Evolutionary conservation across 2,888 invertebrate genomes (phyloP).

Genomic region (Argyresthia goedartella): DNA sequence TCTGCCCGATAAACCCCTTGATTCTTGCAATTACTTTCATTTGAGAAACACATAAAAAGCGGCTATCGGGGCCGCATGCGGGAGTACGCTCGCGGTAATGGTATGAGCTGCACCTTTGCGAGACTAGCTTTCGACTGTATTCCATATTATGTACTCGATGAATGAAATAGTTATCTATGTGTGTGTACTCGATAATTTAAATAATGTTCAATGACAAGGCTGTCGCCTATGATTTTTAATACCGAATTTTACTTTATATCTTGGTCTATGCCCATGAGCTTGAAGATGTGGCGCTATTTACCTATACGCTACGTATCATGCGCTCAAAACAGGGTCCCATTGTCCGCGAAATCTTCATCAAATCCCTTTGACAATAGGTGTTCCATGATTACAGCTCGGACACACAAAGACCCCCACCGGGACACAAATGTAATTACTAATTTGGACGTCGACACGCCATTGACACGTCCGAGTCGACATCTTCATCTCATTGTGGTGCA

Average conservation of each 20-base stretch:
- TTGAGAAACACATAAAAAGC: slow-evolving; percentile 53
- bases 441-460: slow-evolving; percentile 65
- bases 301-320: not conserved
- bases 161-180: too few species aligned
- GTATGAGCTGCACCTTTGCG: too few species aligned
- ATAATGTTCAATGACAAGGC: too few species aligned
- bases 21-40: slow-evolving; percentile 53
- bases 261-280: too few species aligned
- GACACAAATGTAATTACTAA: slow-evolving; percentile 60
- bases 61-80: slow-evolving; percentile 27
- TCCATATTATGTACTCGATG: too few species aligned
- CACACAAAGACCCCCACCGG: slow-evolving; percentile 58
- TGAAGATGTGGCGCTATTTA: too few species aligned
- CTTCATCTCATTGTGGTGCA: slow-evolving; percentile 63
- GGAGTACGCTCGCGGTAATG: slow-evolving; percentile 19
- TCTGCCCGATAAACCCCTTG: slow-evolving; percentile 47
- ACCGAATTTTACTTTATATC: too few species aligned
- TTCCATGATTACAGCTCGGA: slow-evolving; percentile 37
- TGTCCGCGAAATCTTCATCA: slow-evolving; percentile 29
- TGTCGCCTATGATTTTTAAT: too few species aligned
- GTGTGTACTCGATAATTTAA: too few species aligned
- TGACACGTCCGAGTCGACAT: slow-evolving; percentile 51
- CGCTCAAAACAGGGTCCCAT: not conserved
- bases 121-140: too few species aligned
- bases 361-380: slow-evolving; percentile 31